Base-by-base conservation (phyloP, 1,140 invertebrate genomes). In the Gonioctena quinquepunctata region DNA sequence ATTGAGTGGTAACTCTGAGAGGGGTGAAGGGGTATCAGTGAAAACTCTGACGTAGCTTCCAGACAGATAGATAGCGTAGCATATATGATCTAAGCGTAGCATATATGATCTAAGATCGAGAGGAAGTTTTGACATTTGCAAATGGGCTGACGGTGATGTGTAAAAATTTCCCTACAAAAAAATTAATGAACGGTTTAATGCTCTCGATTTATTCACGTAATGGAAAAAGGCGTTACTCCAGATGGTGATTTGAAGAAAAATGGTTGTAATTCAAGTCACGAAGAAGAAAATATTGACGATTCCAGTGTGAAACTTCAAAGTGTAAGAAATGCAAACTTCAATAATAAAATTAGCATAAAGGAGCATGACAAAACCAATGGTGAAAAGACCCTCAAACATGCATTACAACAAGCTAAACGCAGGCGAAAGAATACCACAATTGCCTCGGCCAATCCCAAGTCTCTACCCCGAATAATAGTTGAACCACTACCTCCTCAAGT, bases 381-480 rank as follows among this genome's bases (percentile, higher is more conserved):
- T 64, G 81, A 78, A 79, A 89, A 89, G 80, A 88, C 89, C 13
- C 88, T 90, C 54, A 91, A 91, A 79, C 90, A 91, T 84, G 90
- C 90, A 62, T 76, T 92, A 68, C 87, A 94, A 83, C 92, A 94
- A 79, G 92, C 92, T 16, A 93, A 93, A 74, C 84, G 92, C 68
- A 86, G 92, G 73, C 87, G 91, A 77, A 93, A 93, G 84, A 93
- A 92, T 76, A 90, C 89, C 11, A 90, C 89, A 21, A 90, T 91
- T 76, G 91, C 92, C 8, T 88, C 90, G 57, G 88, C 88, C 60
- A 91, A 89, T 82, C 86, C 88, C 27, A 86, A 88, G 73, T 86
- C 90, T 65, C 79, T 91, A 72, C 90, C 90, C 8, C 84, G 89
- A 68, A 91, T 91, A 72, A 89, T 92, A 72, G 89, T 91, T 13